Conservation (phyloP, 2,888 invertebrate species). For the Napeogenes inachia region DNA sequence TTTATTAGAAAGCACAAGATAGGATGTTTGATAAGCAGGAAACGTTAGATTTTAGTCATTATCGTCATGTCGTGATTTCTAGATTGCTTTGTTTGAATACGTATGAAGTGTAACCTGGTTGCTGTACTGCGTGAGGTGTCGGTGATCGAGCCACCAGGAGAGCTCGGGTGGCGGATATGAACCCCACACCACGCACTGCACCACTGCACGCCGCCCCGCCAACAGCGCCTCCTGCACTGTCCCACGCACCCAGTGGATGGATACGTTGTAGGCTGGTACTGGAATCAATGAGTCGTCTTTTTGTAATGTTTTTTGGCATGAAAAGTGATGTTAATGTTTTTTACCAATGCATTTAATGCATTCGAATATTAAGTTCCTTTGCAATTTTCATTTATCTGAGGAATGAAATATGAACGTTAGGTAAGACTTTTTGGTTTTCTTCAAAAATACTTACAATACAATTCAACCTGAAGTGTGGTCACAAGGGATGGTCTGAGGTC, state of each 20-base stretch:
- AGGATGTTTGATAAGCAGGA: too few relatives aligned
- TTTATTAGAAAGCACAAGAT: too few relatives aligned
- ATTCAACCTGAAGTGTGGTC: slow-evolving; percentile 81
- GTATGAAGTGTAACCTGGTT: slow-evolving; percentile 51
- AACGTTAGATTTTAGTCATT: too few relatives aligned
- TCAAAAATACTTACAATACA: slow-evolving; percentile 80
- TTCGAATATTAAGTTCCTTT: too few relatives aligned
- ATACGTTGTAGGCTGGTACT: slow-evolving; percentile 70
- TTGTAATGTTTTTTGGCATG: too few relatives aligned
- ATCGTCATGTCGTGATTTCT: too few relatives aligned
- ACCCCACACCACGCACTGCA: slow-evolving; percentile 64
- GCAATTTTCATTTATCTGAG: too few relatives aligned
- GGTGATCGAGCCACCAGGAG: slow-evolving; percentile 69
- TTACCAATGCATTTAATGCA: too few relatives aligned
- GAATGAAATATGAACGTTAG: too few relatives aligned
- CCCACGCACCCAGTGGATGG: slow-evolving; percentile 64
- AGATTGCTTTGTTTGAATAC: too few relatives aligned
- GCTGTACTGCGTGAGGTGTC: slow-evolving; percentile 65
- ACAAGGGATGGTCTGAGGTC: slow-evolving; percentile 82
- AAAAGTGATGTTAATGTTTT: too few relatives aligned
- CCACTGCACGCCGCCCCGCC: slow-evolving; percentile 55
- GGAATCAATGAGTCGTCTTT: slow-evolving; percentile 21
- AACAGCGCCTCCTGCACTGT: slow-evolving; percentile 55
- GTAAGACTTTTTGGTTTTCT: too few relatives aligned
- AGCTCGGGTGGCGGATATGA: slow-evolving; percentile 68